Base-by-base conservation (phyloP, 2,888 invertebrate genomes). In the Melangyna quadrimaculata region DNA sequence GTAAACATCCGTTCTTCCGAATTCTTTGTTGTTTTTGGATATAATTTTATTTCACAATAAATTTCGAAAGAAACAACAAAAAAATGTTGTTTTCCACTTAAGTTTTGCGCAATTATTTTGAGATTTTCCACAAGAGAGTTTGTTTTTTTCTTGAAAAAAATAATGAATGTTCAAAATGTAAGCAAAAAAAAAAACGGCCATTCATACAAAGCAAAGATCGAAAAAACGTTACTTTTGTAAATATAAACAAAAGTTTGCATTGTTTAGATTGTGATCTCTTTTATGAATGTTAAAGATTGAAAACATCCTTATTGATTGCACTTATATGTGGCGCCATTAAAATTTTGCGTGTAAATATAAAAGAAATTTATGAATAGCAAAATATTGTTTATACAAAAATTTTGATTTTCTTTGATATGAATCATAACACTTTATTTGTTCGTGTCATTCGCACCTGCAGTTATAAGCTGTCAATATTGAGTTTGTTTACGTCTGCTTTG, bases 1-100 rank as follows among this genome's bases (percentile, higher is more conserved):
- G 55, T 57, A 59, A 59, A 59, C 59, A 59, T 59, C 59, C 59
- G 59, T 37, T 59, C 14, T 59, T 37, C 22, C 14, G 59, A 59
- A 22, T 37, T 59, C 9, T 37, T 22, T 9, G 37, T 59, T 59
- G 3, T 59, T 59, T 59, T 57, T 5, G n/a, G n/a, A n/a, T n/a
- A n/a, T n/a, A 32, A 32, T 19, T 55, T 32, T 29, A 55, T 55
- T 57, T 57, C 57, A 35, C 53, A 27, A 53, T 53, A 12, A 57
- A 57, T 57, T 57, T 35, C 35, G 5, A 57, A 57, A n/a, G 9
- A n/a, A 57, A n/a, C 4, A n/a, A n/a, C 9, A 57, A 2, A 32
- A 32, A 32, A 32, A 29, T 19, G 14, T 32, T 32, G 32, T 57
- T 57, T 57, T 57, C 32, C 19, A 57, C 32, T 57, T 57, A 57